Evolutionary conservation across 2,113 vertebrate genomes (phyloP), one percentile per base, ranked within the genome.

Genomic region (Oriolus oriolus): DNA sequence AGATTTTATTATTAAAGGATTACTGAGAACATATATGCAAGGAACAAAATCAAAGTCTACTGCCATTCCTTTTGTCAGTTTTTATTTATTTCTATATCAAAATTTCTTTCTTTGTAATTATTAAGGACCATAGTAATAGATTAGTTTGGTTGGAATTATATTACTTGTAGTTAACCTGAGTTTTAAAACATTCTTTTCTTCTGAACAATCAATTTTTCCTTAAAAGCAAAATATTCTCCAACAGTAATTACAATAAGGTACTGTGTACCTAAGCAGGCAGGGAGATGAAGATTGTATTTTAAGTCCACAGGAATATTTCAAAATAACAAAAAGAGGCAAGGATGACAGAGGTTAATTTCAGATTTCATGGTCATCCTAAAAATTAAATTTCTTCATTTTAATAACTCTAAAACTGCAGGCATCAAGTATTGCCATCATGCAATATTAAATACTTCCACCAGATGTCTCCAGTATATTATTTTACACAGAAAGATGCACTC

Each of bases 391-490:
- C 31, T 83, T 84, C 30, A 45, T 73, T 84, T 91, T 56, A 23
- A 9, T 65, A 73, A 64, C 24, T 64, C 68, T n/a, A 61, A 74
- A 93, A 16, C 33, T 54, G 21, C 8, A 80, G 21, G 16, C 30
- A 63, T 42, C 42, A 41, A 85, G 56, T 63, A 88, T 10, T 73
- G 52, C 15, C 47, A 47, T 82, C 10, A 8, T 70, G 97, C 69
- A 97, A 80, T 97, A 95, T 86, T 71, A 83, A 91, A 45, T 31
- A 35, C 60, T 97, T 95, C 98, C 98, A 98, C 96, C 96, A 98
- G 98, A 96, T 97, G 98, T 97, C 98, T 95, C 97, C 94, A 92
- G 84, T 85, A 93, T 89, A 94, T 97, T 94, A 93, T 83, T 91
- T 94, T 90, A 77, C 69, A 78, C 14, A 47, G 53, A 92, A 96